Percentiles rank a stretch among this genome's conserved stretches.
These are phyloP conservation scores for Tor tambroides DNA, from an alignment of 2,113 vertebrate species.

Conservation along the genomic window DNA sequence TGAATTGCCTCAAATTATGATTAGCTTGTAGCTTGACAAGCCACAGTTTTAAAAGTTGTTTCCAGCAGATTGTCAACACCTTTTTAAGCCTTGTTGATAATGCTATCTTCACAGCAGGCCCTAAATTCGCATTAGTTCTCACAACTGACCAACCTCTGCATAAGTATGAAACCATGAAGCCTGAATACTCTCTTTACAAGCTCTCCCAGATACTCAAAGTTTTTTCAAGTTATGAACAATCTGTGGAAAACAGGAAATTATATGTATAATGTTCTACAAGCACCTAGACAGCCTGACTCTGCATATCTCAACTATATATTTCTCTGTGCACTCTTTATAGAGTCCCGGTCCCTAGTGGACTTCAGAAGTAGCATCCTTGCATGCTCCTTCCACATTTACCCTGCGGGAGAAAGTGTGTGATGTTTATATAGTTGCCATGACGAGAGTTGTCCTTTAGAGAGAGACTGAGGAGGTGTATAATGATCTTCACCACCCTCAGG, in stretches of 20 bases:
- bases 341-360: constrained; percentile 44
- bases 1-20: no score
- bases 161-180: neutral
- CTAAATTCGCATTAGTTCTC: no score
- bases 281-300: neutral
- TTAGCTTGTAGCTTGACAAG: no score
- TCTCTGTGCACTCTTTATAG: neutral
- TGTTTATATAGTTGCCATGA: constrained; percentile 77
- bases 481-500: constrained; percentile 55
- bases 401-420: constrained; percentile 58
- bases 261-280: neutral
- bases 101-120: no score
- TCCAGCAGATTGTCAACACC: no score
- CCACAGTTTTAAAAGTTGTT: no score
- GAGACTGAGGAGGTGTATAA: constrained; percentile 66
- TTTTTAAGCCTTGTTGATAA: no score
- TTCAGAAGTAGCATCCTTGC: constrained; percentile 57
- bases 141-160: neutral
- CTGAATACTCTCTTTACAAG: neutral
- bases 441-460: constrained; percentile 65
- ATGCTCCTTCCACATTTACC: constrained; percentile 56
- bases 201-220: neutral
- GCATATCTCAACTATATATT: neutral
- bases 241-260: neutral
- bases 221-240: neutral